Evolutionary conservation across 2,113 vertebrate species (phyloP), one percentile per base, ranked within the genome.

Genomic region (Ursus arctos): DNA sequence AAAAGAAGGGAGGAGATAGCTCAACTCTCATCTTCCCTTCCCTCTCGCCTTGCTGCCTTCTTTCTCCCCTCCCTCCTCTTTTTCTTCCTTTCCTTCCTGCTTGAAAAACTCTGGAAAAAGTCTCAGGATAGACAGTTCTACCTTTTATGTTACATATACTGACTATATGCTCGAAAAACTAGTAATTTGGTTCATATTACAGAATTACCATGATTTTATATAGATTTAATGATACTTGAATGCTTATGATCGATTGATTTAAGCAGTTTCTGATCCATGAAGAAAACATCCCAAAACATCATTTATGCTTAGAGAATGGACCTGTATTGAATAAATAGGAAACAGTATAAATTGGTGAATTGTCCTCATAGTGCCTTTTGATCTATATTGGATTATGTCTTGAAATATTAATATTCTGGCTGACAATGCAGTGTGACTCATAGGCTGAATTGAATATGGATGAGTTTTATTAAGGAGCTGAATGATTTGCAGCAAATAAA

Each of bases 371-470:
- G 63, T 51, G 55, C 91, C 88, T 94, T 92, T 93, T 95, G 93
- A 89, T 95, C 61, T 88, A 28, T 82, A 97, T 83, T 95, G 49
- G 65, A 95, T 97, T 97, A 59, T 94, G 91, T 97, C 84, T 95
- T 96, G 94, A 97, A 97, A 97, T 97, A 97, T 97, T 98, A 97
- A 97, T 93, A 96, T 97, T 96, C 92, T 95, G 91, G 51, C 63
- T 97, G 93, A 94, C 94, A 95, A 49, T 88, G 57, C 22, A 22
- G 33, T 96, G 18, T 97, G 95, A 96, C 59, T 97, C 97, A 94
- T 61, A 97, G 81, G 76, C 87, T 88, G 77, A 97, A 88, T 79
- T 97, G 94, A 97, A 97, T 98, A 96, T 86, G 76, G 91, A 97
- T 97, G 88, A 97, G 63, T 95, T 96, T 97, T 97, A 96, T 97